Evolutionary conservation across 2,113 vertebrate genomes (phyloP).

Genomic region (Melanostigma gelatinosum): DNA sequence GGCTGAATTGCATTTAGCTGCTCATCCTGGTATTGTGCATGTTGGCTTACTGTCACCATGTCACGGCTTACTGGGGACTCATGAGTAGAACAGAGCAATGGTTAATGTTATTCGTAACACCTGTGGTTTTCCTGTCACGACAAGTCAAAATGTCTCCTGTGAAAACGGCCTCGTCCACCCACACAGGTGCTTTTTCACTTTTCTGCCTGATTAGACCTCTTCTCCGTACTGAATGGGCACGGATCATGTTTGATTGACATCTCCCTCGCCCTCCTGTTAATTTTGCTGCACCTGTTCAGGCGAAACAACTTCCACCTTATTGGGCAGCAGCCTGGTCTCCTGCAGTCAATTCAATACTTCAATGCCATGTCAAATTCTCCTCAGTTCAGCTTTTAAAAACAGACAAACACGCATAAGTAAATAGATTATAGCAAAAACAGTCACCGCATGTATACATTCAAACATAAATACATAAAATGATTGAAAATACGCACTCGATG

Average conservation of each 20-base stretch:
- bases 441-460: too few relatives aligned
- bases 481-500: too few relatives aligned
- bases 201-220: slow-evolving; percentile 18
- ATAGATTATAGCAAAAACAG: too few relatives aligned
- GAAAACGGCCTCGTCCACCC: slow-evolving; percentile 11
- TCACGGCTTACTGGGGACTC: neutral
- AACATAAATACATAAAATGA: too few relatives aligned
- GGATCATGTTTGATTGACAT: slow-evolving; percentile 7
- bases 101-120: slow-evolving; percentile 37
- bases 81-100: slow-evolving; percentile 10
- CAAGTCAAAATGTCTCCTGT: slow-evolving; percentile 25
- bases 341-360: neutral
- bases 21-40: neutral
- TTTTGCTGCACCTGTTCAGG: slow-evolving; percentile 3
- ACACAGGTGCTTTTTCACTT: slow-evolving; percentile 35
- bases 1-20: slow-evolving; percentile 16
- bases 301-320: neutral
- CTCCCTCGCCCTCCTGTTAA: neutral
- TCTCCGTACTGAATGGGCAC: slow-evolving; percentile 1
- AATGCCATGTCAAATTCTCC: neutral
- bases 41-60: slow-evolving; percentile 10
- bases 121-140: slow-evolving; percentile 37
- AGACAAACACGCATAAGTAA: too few relatives aligned
- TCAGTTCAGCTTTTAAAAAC: too few relatives aligned
- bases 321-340: neutral